A percentile compares a stretch with the other conserved stretches of the same genome.
Evolutionary conservation across 2,113 vertebrate species (phyloP).

Genomic region (Hyaena hyaena): DNA sequence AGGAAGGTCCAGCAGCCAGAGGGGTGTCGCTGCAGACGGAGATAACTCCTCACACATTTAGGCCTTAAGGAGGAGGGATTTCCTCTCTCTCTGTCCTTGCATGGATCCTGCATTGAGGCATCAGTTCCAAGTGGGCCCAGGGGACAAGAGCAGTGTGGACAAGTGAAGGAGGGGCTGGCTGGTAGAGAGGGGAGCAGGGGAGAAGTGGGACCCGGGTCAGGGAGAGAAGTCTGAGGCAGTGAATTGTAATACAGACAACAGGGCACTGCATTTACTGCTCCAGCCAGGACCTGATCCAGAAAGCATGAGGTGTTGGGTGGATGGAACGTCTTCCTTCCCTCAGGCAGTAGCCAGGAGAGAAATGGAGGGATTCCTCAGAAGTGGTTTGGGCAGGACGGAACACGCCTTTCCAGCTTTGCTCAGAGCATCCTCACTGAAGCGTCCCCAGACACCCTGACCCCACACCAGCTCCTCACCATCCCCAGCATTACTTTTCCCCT

Average conservation of each 20-base stretch:
- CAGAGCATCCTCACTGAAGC: not conserved
- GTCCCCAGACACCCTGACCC: too few relatives aligned
- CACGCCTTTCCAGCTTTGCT: not conserved
- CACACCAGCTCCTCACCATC: fast-evolving
- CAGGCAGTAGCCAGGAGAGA: not conserved
- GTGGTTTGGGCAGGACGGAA: too few relatives aligned
- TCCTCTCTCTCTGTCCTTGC: not conserved
- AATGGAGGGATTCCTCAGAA: not conserved
- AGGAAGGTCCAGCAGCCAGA: not conserved
- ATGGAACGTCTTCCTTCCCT: not conserved
- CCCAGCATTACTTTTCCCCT: not conserved
- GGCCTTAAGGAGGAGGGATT: not conserved
- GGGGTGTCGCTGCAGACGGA: not conserved
- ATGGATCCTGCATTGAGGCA: not conserved
- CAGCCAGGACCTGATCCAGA: not conserved
- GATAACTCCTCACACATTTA: too few relatives aligned
- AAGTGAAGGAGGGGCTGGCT: too few relatives aligned
- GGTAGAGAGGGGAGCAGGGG: too few relatives aligned
- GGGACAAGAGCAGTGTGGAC: not conserved
- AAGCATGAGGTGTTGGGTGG: not conserved
- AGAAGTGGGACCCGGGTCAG: not conserved
- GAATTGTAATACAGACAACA: not conserved
- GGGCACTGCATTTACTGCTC: not conserved
- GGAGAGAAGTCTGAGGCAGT: not conserved
- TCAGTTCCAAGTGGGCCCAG: not conserved